These are phyloP conservation scores for Siderastrea siderea DNA, from an alignment of 92 coral and sea anemone genomes.

Conservation along the genomic window DNA sequence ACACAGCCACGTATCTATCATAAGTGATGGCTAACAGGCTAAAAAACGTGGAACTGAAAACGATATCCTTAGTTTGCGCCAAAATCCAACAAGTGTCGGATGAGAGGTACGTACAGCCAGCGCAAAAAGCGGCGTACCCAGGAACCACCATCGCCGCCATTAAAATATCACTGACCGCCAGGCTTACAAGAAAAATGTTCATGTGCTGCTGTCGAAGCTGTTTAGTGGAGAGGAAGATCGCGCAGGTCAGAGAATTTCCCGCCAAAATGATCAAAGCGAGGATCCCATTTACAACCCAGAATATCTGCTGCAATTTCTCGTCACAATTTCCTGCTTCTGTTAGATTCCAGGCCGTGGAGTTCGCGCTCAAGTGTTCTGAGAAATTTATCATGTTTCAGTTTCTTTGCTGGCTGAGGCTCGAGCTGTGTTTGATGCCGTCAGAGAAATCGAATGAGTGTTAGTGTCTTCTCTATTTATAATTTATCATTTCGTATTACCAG, in stretches of 20 bases:
- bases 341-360: background rate
- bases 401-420: background rate
- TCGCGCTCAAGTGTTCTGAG: background rate
- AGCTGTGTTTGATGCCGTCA: background rate
- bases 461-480: background rate
- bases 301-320: conserved; percentile 34
- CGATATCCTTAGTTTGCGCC: conserved; percentile 68
- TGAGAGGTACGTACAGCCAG: conserved; percentile 37
- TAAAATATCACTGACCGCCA: conserved; percentile 71
- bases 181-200: conserved; percentile 76
- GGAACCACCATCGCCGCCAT: conserved; percentile 74
- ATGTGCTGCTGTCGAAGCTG: conserved; percentile 60
- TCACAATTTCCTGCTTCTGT: conserved; percentile 11
- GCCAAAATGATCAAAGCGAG: conserved; percentile 51
- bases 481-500: background rate
- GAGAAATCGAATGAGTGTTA: background rate
- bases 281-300: conserved; percentile 69
- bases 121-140: conserved; percentile 71
- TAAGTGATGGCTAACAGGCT: conserved; percentile 75
- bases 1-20: conserved; percentile 75
- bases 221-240: conserved; percentile 71
- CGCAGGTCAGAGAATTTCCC: conserved; percentile 73
- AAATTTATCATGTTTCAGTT: conserved; percentile 2
- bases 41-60: conserved; percentile 65
- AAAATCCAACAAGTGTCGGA: conserved; percentile 62